Base-by-base conservation (phyloP, 1,140 invertebrate species). In the Trigoniulus corallinus region DNA sequence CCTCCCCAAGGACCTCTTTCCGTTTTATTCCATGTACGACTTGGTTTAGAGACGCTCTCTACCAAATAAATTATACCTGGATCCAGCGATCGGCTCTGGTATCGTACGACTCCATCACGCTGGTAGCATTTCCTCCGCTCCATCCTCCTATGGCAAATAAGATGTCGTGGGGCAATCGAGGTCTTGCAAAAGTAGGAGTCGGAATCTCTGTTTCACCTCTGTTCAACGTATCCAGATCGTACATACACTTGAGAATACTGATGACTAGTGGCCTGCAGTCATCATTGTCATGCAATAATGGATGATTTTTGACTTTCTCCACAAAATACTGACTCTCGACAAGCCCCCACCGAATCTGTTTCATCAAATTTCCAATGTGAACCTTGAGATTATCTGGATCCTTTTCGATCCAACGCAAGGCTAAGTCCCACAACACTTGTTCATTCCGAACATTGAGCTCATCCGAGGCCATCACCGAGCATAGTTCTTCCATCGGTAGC, bases 281-380 rank as follows among this genome's bases (percentile, higher is more conserved):
- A 7, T 34, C 29, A 54, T 76, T 76, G 1, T 73, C 71, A 1
- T 69, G 64, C 0, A 82, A 79, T 59, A 74, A 80, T 7, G 67
- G 73, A 63, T 74, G 75, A 50, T 74, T 74, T 54, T 81, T 80
- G 0, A 81, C 74, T 52, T 75, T 73, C 57, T 82, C 78, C 22
- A 82, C 64, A 59, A 84, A 82, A 59, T 76, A 83, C 51, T 86
- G 77, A 0, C 84, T 87, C 48, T 88, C 82, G 57, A 94, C 70
- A 1, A 93, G 68, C 3, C 88, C 88, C 1, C 92, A 72, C 20
- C 88, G 73, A 54, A 88, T 81, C 49, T 80, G 80, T 37, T 76
- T 75, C 74, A 94, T 80, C 0, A 94, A 64, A 26, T 77, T 71
- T 0, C 80, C 75, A 3, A 87, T 79, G 55, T 81, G 66, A 24